A percentile compares a stretch with the other conserved stretches of the same genome.
phyloP scores from a whole-genome alignment of 1,140 invertebrate species.

The Dysdera silvatica region DNA sequence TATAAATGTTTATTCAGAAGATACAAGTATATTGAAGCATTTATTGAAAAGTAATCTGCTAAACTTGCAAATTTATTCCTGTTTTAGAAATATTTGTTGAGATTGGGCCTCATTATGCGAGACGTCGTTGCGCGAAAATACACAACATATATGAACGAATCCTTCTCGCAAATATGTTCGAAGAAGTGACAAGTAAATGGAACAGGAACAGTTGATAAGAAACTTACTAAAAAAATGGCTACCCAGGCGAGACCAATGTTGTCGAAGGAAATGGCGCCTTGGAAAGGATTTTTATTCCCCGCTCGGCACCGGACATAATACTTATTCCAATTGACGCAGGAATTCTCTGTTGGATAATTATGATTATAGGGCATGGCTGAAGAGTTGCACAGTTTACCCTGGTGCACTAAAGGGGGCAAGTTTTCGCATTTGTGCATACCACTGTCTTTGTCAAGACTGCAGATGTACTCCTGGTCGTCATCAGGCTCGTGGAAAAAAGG shows the following conservation, averaged over 20 bases:
- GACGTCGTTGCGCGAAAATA: no score
- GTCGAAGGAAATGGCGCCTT: conserved; percentile 98
- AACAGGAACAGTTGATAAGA: no score
- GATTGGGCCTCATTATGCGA: no score
- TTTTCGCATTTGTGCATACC: conserved; percentile 89
- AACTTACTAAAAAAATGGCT: conserved; percentile 78
- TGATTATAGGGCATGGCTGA: conserved; percentile 30
- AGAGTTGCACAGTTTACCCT: conserved; percentile 58
- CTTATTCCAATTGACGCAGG: conserved; percentile 97
- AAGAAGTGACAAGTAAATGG: no score
- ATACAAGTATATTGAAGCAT: no score
- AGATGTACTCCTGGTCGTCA: conserved; percentile 94
- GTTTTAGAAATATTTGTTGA: no score
- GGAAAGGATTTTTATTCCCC: conserved; percentile 92
- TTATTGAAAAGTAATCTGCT: no score
- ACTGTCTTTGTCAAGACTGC: conserved; percentile 81
- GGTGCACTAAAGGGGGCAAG: conserved; percentile 69
- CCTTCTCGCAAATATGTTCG: no score
- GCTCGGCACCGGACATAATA: conserved; percentile 93
- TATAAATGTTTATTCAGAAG: no score
- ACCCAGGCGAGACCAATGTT: conserved; percentile 99
- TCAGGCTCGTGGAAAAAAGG: conserved; percentile 42
- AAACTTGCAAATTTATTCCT: no score
- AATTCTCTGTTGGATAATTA: conserved; percentile 20
- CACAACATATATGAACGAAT: no score